Evolutionary conservation across 1,140 invertebrate species (phyloP).

Genomic region (Heliothis virescens): DNA sequence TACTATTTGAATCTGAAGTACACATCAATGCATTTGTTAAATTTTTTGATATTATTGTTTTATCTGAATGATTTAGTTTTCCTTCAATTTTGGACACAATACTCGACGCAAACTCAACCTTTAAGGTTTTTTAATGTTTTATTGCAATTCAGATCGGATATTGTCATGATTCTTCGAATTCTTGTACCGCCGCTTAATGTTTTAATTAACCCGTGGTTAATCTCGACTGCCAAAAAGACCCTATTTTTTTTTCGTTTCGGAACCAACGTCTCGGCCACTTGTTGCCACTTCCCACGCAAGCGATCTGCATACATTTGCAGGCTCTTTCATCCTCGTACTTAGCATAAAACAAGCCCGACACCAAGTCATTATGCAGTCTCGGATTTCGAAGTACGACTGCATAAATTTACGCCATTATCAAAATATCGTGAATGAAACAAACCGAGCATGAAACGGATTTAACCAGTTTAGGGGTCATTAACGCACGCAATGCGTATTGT

Average conservation of each 20-base stretch:
- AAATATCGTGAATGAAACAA: slow-evolving; percentile 81
- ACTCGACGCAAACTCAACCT: neutral
- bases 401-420: slow-evolving; percentile 83
- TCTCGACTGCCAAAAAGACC: slow-evolving; percentile 68
- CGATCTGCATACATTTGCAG: slow-evolving; percentile 83
- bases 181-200: slow-evolving; percentile 55
- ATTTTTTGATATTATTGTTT: no score
- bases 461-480: slow-evolving; percentile 80
- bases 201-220: slow-evolving; percentile 75
- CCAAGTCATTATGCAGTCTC: slow-evolving; percentile 81
- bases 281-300: slow-evolving; percentile 83
- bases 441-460: slow-evolving; percentile 76
- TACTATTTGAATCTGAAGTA: no score
- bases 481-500: slow-evolving; percentile 74
- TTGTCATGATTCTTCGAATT: slow-evolving; percentile 43
- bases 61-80: no score
- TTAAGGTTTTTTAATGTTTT: neutral
- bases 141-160: neutral
- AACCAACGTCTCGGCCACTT: slow-evolving; percentile 79
- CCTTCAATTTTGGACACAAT: neutral
- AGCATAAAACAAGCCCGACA: slow-evolving; percentile 83
- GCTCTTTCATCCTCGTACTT: slow-evolving; percentile 80
- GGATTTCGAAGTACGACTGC: slow-evolving; percentile 79
- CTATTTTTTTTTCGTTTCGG: slow-evolving; percentile 65
- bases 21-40: no score